Base-by-base conservation (phyloP, 2,888 invertebrate species). In the Camptogramma bilineatum region DNA sequence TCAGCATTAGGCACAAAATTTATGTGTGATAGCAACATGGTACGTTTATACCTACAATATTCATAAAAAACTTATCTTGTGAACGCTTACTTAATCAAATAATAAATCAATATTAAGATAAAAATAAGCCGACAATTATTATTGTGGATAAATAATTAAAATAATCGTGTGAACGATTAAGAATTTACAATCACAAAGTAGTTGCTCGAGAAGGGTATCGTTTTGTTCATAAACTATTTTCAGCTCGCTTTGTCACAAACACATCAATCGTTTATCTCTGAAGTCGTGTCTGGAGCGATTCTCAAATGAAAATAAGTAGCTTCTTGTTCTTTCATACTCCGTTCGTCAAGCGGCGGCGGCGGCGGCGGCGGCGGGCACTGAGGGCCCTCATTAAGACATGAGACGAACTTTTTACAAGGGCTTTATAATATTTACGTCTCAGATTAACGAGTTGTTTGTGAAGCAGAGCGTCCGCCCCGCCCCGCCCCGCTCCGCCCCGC, bases 401-500 rank as follows among this genome's bases (percentile, higher is more conserved):
- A 46, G 16, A 34, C 19, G 16, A 4, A 19, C 34, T 50, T 57
- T 57, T 57, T 55, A 55, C 55, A 31, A n/a, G n/a, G 19, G 47
- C n/a, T 55, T 55, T 53, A 19, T 47, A 31, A 47, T 47, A 55
- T 47, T 31, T n/a, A 34, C 28, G 18, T n/a, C 47, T 19, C 31
- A 55, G 31, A 47, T 46, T 55, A 55, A 46, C 28, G 54, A 55
- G 54, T 55, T 46, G 46, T 55, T 55, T 28, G 47, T 54, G 8
- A 16, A 1, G 24, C 10, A 17, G 7, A 28, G 28, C 28, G 28
- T 28, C 10, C 34, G 34, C 10, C 34, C 34, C 34, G 34, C 13
- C 7, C 10, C 34, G 34, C 10, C 34, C 34, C 34, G 34, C 34
- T 1, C 13, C 34, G 34, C 13, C 10, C 34, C 34, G 9, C 24